A percentile compares a stretch with the other conserved stretches of the same genome.
These are phyloP conservation scores for Lutra lutra DNA, from an alignment of 2,797 vertebrate species.

Conservation along the genomic window DNA sequence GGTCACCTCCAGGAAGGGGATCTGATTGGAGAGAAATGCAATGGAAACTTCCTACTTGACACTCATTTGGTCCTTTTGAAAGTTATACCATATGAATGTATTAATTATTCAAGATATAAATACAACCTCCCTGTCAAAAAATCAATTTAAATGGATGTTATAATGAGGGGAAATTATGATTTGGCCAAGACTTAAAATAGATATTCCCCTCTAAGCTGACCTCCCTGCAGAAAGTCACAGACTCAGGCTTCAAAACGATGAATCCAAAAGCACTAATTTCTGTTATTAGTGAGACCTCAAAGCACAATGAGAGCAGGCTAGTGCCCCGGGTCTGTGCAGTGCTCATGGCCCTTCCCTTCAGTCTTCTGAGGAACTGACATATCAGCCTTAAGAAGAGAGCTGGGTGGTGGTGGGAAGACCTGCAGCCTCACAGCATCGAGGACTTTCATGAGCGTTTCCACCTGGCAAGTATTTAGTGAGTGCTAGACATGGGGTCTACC, in stretches of 20 bases:
- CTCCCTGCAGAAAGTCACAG: background rate
- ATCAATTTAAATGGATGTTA: background rate
- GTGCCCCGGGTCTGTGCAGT: fast-evolving
- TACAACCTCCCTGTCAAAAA: background rate
- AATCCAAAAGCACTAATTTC: background rate
- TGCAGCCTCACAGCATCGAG: background rate
- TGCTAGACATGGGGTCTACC: background rate
- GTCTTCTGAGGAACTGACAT: background rate
- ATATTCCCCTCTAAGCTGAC: background rate
- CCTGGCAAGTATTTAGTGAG: background rate
- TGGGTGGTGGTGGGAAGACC: background rate
- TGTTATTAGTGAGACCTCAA: background rate
- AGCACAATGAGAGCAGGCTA: fast-evolving
- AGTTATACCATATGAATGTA: background rate
- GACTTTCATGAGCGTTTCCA: background rate
- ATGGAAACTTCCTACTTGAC: background rate
- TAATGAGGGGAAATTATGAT: background rate
- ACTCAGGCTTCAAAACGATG: background rate
- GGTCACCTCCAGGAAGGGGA: background rate
- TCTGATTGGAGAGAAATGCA: background rate
- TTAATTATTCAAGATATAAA: background rate
- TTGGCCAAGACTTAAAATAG: background rate
- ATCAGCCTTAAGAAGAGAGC: background rate
- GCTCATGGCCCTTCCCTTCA: background rate
- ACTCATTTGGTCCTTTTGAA: background rate